Percentiles rank a stretch among this genome's conserved stretches.
phyloP scores from a whole-genome alignment of 2,113 vertebrate species.

The Pomatostomus ruficeps region DNA sequence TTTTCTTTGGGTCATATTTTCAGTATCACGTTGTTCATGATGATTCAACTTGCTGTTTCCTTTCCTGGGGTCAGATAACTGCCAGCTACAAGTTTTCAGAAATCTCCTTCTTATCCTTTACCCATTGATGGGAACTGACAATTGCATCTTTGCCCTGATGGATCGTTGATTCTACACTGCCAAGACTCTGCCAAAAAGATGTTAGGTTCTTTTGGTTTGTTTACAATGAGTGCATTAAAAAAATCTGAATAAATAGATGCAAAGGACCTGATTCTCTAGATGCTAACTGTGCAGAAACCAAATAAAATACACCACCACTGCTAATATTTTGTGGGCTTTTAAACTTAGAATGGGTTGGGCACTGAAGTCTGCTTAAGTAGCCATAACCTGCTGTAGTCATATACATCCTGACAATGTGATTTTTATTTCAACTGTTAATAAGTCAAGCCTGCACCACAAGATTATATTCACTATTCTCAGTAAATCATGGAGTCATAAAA shows the following conservation, averaged over 20 bases:
- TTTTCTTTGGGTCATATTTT: not conserved
- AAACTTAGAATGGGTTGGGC: not conserved
- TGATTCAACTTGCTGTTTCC: not conserved
- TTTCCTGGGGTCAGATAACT: not conserved
- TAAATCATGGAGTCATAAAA: not conserved
- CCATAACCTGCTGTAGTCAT: not conserved
- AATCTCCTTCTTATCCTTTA: not conserved
- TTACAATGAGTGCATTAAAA: not conserved
- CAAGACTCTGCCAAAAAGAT: not conserved
- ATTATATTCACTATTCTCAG: not conserved
- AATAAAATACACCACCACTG: not conserved
- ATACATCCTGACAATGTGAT: not conserved
- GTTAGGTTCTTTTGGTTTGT: not conserved
- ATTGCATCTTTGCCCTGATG: not conserved
- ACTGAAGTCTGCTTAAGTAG: not conserved
- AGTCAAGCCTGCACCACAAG: not conserved
- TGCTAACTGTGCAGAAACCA: not conserved
- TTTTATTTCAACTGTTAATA: not conserved
- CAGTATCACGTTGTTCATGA: rapidly evolving
- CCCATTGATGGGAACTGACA: not conserved
- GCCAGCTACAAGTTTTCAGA: not conserved
- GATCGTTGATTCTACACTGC: not conserved
- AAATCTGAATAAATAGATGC: not conserved
- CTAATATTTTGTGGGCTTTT: not conserved
- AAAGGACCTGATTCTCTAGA: not conserved